Evolutionary conservation across 2,888 invertebrate genomes (phyloP).

Genomic region (Melieria picta): DNA sequence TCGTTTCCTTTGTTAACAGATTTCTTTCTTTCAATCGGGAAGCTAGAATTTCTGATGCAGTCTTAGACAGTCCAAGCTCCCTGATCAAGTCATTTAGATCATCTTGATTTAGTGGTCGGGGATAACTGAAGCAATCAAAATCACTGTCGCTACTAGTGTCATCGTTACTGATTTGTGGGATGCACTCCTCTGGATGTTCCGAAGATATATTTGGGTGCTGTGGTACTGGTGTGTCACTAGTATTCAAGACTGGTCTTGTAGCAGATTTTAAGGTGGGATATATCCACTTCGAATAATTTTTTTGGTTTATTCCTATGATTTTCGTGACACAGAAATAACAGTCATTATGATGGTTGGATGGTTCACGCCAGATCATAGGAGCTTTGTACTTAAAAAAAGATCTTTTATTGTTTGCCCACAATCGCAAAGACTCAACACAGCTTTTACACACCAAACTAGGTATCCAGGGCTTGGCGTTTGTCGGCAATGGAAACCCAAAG

Average conservation of each 20-base stretch:
- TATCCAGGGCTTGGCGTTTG: no score
- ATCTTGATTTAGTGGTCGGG: conserved; percentile 1
- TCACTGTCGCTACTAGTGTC: background rate
- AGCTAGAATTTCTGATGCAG: conserved; percentile 1
- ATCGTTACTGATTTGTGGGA: background rate
- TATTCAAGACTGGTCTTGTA: background rate
- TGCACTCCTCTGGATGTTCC: background rate
- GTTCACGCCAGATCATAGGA: background rate
- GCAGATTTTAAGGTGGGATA: background rate
- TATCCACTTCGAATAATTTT: background rate
- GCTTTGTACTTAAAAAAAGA: no score
- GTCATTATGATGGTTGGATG: background rate
- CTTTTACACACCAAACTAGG: no score
- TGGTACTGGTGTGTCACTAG: background rate
- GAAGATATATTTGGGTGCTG: background rate
- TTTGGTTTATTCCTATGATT: background rate
- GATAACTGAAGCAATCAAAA: background rate
- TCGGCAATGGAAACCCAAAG: no score
- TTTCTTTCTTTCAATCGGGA: conserved; percentile 5
- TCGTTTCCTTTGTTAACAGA: background rate
- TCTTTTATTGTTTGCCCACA: no score
- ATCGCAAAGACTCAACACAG: no score
- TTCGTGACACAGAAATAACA: background rate
- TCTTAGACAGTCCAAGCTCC: background rate
- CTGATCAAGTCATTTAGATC: background rate